Conservation (phyloP, 2,888 invertebrate species). For the Heliconius cydno region DNA sequence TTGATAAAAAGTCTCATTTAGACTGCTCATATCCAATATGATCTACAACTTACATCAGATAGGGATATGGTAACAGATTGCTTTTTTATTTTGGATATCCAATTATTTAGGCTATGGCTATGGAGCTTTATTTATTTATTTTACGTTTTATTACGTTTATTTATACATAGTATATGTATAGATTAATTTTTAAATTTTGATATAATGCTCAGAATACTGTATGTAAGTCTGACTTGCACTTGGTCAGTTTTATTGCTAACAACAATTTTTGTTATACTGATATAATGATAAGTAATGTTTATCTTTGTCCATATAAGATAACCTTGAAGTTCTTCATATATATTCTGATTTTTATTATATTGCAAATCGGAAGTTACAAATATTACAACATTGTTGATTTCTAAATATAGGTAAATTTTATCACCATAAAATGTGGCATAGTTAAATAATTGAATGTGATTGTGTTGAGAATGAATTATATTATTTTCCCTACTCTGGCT, state of each 20-base stretch:
- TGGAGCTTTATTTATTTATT: too few species aligned
- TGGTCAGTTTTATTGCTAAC: not conserved
- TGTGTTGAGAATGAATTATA: not conserved
- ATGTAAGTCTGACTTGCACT: not conserved
- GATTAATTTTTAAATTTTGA: not conserved
- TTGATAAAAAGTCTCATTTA: too few species aligned
- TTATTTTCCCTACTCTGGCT: not conserved
- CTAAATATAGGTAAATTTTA: not conserved
- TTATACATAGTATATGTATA: too few species aligned
- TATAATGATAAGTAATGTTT: constrained; percentile 24
- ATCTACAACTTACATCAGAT: too few species aligned
- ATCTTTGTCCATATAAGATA: constrained; percentile 29
- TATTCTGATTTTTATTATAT: constrained; percentile 26
- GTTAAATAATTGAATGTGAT: not conserved
- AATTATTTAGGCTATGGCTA: not conserved
- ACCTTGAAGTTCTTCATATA: constrained; percentile 23
- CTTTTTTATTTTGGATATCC: not conserved
- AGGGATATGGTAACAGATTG: too few species aligned
- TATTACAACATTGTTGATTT: not conserved
- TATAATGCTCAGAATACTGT: not conserved
- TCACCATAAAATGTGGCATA: not conserved
- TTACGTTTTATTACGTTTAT: too few species aligned
- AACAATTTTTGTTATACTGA: constrained; percentile 7
- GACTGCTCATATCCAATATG: too few species aligned
- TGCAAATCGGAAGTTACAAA: not conserved